Conservation (phyloP, 2,113 vertebrate species). For the Seriola aureovittata region DNA sequence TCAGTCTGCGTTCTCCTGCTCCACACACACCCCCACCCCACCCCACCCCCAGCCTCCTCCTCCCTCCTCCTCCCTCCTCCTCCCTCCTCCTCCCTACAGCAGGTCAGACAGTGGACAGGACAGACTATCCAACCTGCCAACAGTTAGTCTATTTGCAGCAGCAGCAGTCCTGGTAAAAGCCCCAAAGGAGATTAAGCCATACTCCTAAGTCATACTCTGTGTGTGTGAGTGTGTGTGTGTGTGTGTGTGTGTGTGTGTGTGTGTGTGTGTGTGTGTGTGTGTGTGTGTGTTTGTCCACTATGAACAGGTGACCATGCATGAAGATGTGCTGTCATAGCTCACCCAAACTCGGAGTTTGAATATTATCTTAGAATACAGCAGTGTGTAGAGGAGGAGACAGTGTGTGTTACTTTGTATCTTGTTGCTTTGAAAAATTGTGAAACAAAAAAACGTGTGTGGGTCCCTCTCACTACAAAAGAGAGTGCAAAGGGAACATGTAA, state of each 20-base stretch:
- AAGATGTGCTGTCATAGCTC: background rate
- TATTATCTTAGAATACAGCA: background rate
- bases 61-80: background rate
- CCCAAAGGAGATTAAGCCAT: constrained; percentile 77
- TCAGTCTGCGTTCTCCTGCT: background rate
- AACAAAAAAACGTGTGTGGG: background rate
- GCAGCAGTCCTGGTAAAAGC: constrained; percentile 70
- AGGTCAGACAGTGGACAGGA: constrained; percentile 54
- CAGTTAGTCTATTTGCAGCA: constrained; percentile 75
- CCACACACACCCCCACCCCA: too few species aligned
- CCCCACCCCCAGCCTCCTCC: background rate
- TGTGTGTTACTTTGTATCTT: background rate
- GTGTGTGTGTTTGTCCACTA: background rate
- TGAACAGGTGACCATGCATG: background rate
- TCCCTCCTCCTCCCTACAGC: background rate
- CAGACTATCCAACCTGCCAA: constrained; percentile 56
- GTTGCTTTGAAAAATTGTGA: background rate
- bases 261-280: constrained; percentile 36
- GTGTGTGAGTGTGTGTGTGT: constrained; percentile 27
- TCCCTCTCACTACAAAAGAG: background rate
- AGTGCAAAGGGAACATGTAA: background rate
- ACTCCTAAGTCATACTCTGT: constrained; percentile 44
- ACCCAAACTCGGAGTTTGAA: background rate
- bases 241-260: constrained; percentile 35
- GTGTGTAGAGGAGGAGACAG: too few species aligned